Conservation (phyloP, 1,140 invertebrate species). For the Gryllus bimaculatus region DNA sequence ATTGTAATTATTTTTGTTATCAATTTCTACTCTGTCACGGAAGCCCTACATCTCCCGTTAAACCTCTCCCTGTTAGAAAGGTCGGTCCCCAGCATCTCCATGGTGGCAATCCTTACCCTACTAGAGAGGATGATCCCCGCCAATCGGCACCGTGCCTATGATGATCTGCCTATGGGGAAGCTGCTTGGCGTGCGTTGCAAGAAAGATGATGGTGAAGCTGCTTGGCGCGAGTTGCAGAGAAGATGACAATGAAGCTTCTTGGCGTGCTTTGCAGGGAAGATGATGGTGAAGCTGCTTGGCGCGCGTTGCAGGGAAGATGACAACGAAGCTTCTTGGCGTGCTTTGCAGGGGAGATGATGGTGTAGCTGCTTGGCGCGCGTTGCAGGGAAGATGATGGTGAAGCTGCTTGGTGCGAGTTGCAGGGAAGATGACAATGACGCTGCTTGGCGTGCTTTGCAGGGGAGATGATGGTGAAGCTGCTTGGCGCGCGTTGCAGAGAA, state of each 20-base stretch:
- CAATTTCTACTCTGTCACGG: too few relatives aligned
- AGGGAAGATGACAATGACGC: conserved; percentile 36
- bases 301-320: conserved; percentile 45
- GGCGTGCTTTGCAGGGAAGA: conserved; percentile 43
- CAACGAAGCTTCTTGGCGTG: conserved; percentile 47
- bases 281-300: conserved; percentile 34
- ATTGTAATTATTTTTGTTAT: too few relatives aligned
- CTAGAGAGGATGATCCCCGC: too few relatives aligned
- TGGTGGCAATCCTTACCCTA: too few relatives aligned
- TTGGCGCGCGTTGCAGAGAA: conserved; percentile 46
- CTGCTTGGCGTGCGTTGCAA: conserved; percentile 48
- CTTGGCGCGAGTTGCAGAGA: conserved; percentile 36
- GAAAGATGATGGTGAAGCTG: conserved; percentile 51
- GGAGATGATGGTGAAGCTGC: conserved; percentile 42
- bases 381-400: conserved; percentile 51
- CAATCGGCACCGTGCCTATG: too few relatives aligned
- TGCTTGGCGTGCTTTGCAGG: conserved; percentile 42
- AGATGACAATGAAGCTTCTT: conserved; percentile 40
- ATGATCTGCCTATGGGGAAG: too few relatives aligned
- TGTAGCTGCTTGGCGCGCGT: conserved; percentile 35
- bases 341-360: conserved; percentile 36
- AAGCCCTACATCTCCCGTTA: too few relatives aligned
- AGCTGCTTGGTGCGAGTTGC: conserved; percentile 39
- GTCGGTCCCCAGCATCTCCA: too few relatives aligned
- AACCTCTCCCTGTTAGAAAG: too few relatives aligned